Evolutionary conservation across 2,888 invertebrate genomes (phyloP).

Genomic region (Tillus elongatus): DNA sequence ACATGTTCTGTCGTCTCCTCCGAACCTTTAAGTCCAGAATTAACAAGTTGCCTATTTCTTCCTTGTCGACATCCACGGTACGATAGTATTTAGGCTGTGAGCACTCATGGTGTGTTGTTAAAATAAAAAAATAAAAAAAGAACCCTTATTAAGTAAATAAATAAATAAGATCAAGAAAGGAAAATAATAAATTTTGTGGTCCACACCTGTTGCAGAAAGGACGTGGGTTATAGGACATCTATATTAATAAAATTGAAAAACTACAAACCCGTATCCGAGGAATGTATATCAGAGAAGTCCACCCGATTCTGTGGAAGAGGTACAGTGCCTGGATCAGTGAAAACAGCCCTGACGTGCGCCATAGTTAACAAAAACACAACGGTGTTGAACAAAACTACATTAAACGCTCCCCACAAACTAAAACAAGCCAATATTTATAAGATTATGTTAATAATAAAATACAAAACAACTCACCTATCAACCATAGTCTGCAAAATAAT

Average conservation of each 20-base stretch:
- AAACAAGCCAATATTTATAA: constrained; percentile 24
- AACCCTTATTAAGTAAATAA: too few species aligned
- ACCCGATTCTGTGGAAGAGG: constrained; percentile 63
- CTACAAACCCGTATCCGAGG: constrained; percentile 44
- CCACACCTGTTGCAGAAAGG: too few species aligned
- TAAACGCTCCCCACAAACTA: constrained; percentile 75
- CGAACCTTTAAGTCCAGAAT: too few species aligned
- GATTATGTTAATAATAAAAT: not conserved
- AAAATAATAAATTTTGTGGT: too few species aligned
- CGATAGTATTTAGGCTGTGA: too few species aligned
- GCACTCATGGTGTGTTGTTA: too few species aligned
- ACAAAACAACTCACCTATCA: constrained; percentile 52
- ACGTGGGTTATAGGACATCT: too few species aligned
- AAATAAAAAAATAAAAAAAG: too few species aligned
- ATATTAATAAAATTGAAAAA: constrained; percentile 7
- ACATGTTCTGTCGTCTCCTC: too few species aligned
- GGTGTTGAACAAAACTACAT: constrained; percentile 70
- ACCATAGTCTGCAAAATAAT: constrained; percentile 73
- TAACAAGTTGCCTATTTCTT: too few species aligned
- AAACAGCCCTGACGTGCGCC: constrained; percentile 74
- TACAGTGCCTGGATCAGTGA: constrained; percentile 83
- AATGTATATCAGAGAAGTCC: constrained; percentile 74
- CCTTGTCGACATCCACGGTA: too few species aligned
- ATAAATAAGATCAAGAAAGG: too few species aligned
- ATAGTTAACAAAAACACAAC: constrained; percentile 64